These are phyloP conservation scores for Melospiza georgiana DNA, from an alignment of 2,113 vertebrate species.

Conservation along the genomic window DNA sequence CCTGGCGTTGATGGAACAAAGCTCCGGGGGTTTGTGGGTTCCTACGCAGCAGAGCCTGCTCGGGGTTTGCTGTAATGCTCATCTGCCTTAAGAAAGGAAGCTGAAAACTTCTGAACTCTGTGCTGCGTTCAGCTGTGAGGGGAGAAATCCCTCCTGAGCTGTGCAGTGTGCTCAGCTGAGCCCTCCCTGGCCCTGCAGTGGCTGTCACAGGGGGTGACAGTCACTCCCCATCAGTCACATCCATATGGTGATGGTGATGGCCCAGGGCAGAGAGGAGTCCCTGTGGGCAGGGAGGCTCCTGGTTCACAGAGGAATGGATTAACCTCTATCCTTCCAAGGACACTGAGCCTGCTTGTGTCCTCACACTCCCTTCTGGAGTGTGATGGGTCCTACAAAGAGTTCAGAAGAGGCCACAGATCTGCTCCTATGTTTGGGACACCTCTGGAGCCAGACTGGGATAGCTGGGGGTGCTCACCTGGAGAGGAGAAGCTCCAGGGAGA, in stretches of 20 bases:
- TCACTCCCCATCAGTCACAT: background rate
- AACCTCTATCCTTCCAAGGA: background rate
- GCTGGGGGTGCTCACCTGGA: background rate
- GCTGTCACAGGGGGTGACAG: background rate
- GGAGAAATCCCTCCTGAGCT: background rate
- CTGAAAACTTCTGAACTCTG: background rate
- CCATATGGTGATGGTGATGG: background rate
- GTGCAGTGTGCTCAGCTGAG: background rate
- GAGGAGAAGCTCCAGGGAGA: background rate
- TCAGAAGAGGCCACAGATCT: accelerated
- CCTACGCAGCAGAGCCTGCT: conserved; percentile 5
- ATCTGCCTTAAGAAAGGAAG: background rate
- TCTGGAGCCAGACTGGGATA: background rate
- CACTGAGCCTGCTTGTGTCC: background rate
- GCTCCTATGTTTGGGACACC: background rate
- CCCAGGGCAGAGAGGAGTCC: background rate
- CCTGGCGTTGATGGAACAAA: background rate
- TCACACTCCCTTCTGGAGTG: background rate
- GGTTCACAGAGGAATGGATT: background rate
- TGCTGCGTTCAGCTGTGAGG: background rate
- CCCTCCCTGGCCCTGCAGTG: background rate
- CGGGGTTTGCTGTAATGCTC: background rate
- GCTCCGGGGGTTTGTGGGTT: background rate
- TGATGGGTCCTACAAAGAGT: background rate
- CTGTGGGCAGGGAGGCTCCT: background rate